A percentile compares a stretch with the other conserved stretches of the same genome.
phyloP scores from a whole-genome alignment of 64 coral and sea anemone genomes.

The Stichodactyla helianthus region DNA sequence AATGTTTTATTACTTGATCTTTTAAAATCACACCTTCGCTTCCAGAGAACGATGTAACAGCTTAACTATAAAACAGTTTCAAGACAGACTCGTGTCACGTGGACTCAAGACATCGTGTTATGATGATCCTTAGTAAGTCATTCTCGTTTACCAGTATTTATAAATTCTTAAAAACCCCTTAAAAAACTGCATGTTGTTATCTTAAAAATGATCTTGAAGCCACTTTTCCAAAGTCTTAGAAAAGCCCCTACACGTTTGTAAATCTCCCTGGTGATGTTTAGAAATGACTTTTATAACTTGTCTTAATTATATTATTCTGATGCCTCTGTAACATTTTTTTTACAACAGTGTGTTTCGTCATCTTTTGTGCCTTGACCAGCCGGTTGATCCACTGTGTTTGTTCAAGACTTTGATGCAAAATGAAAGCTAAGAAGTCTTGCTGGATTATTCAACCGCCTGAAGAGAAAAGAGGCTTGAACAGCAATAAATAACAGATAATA shows the following conservation, averaged over 20 bases:
- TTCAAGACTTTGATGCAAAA: conserved; percentile 48
- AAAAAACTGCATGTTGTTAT: no score
- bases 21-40: no score
- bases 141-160: not conserved
- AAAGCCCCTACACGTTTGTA: no score
- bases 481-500: no score
- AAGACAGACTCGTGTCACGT: conserved; percentile 46
- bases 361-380: conserved; percentile 70
- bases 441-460: no score
- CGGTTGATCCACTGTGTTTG: conserved; percentile 63
- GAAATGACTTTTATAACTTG: no score
- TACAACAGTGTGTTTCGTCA: conserved; percentile 59
- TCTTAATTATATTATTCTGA: no score
- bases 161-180: no score
- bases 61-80: conserved; percentile 59
- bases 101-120: conserved; percentile 75
- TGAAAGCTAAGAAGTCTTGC: not conserved
- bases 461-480: no score
- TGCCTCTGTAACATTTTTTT: not conserved
- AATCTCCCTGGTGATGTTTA: not conserved
- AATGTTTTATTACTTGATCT: no score
- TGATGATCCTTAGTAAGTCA: conserved; percentile 89
- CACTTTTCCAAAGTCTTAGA: no score
- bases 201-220: no score
- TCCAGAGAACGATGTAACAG: conserved; percentile 78